phyloP scores from a whole-genome alignment of 2,113 vertebrate genomes.

The Pelecanus crispus region DNA sequence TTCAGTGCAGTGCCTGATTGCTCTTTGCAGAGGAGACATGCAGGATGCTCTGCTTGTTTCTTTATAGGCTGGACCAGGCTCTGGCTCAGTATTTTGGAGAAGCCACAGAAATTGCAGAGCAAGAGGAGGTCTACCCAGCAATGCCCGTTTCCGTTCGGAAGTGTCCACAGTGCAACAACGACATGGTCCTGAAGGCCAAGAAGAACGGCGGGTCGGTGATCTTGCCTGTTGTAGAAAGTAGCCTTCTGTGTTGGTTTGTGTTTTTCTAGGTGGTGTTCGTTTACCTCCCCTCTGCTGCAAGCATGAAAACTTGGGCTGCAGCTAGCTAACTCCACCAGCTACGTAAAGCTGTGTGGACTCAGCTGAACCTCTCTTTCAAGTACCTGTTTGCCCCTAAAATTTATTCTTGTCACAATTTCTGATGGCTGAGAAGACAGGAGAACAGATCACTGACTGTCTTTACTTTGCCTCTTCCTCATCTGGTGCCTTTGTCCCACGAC shows the following conservation, averaged over 20 bases:
- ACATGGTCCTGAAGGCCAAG: constrained; percentile 93
- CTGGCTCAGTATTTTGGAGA: constrained; percentile 90
- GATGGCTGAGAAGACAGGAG: neutral
- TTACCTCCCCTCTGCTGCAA: neutral
- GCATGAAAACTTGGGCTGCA: neutral
- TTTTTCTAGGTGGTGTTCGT: rapidly evolving
- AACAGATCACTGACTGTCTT: neutral
- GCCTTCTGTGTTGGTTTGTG: neutral
- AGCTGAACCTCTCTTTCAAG: neutral
- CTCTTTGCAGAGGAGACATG: neutral
- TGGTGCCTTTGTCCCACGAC: neutral
- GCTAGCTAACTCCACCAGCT: neutral
- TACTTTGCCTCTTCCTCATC: neutral
- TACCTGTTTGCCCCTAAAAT: neutral
- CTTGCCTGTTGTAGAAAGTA: neutral
- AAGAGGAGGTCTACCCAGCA: constrained; percentile 78
- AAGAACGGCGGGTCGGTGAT: constrained; percentile 82
- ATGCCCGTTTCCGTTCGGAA: constrained; percentile 79
- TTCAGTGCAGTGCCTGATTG: neutral
- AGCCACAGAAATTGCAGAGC: constrained; percentile 68
- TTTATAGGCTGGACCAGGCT: constrained; percentile 87
- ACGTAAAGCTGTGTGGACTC: neutral
- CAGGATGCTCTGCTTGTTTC: neutral
- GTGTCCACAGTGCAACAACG: constrained; percentile 87
- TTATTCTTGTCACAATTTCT: neutral